phyloP scores from a whole-genome alignment of 2,797 vertebrate species.

The Falco naumanni region DNA sequence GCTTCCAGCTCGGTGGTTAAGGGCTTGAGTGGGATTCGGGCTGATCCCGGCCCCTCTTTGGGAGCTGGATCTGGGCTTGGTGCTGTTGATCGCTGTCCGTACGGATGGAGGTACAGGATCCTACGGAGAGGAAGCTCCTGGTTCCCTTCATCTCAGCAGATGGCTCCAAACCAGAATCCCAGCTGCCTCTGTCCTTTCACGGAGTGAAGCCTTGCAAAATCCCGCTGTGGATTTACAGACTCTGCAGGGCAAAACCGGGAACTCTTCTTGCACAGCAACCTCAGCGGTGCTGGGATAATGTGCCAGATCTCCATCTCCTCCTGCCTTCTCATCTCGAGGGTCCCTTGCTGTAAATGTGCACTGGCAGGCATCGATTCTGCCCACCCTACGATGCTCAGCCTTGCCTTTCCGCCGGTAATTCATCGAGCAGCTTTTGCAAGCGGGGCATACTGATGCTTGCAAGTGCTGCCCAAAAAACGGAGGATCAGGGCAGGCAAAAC shows the following conservation, averaged over 20 bases:
- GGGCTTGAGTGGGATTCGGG: neutral
- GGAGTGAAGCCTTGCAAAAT: neutral
- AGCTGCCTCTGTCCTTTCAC: neutral
- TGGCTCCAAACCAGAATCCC: neutral
- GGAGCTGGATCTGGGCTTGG: neutral
- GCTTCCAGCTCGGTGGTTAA: neutral
- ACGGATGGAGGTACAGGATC: neutral
- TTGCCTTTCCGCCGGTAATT: neutral
- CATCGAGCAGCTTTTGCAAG: neutral
- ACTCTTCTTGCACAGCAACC: neutral
- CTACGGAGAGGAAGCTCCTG: neutral
- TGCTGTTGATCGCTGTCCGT: neutral
- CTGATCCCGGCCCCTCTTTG: neutral
- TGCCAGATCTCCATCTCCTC: neutral
- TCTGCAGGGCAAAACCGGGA: neutral
- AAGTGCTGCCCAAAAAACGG: neutral
- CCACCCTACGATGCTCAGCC: neutral
- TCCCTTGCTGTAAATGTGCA: neutral
- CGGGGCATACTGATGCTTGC: neutral
- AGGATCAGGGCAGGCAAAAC: neutral
- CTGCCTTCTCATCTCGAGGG: neutral
- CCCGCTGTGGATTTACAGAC: fast-evolving
- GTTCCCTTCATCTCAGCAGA: neutral
- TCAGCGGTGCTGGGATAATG: neutral
- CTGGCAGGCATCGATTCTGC: neutral